Evolutionary conservation across 1,140 invertebrate genomes (phyloP).

Genomic region (Drosophila setifemur): DNA sequence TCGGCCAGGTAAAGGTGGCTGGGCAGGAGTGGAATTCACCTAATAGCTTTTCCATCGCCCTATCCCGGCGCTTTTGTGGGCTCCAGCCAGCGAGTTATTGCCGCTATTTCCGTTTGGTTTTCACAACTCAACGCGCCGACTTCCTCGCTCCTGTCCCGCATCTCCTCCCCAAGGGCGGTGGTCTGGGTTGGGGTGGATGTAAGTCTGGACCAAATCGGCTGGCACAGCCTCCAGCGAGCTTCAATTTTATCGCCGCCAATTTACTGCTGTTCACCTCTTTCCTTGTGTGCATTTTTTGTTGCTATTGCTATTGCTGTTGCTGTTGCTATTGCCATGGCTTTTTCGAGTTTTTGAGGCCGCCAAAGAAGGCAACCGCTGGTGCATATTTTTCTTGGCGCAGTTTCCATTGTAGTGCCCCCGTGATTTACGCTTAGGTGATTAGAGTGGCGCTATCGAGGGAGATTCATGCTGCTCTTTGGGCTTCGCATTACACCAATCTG

Average conservation of each 20-base stretch:
- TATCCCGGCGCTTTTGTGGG: constrained; percentile 24
- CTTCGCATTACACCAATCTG: not conserved
- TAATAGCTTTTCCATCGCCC: constrained; percentile 14
- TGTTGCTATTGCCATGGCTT: not conserved
- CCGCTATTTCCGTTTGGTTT: constrained; percentile 45
- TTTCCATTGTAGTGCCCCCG: constrained; percentile 21
- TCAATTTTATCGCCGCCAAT: constrained; percentile 59
- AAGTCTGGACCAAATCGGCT: constrained; percentile 12
- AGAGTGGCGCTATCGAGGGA: constrained; percentile 11
- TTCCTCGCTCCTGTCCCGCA: constrained; percentile 1
- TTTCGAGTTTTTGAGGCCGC: not conserved
- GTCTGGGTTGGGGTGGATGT: too few relatives aligned
- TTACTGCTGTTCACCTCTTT: constrained; percentile 36
- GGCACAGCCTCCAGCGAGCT: constrained; percentile 42
- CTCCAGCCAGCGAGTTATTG: constrained; percentile 39
- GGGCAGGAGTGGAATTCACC: not conserved
- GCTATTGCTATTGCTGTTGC: not conserved
- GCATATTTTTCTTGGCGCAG: constrained; percentile 20
- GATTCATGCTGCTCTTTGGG: not conserved
- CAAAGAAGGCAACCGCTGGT: constrained; percentile 10
- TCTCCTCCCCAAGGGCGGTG: constrained; percentile 1
- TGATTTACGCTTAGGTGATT: constrained; percentile 52
- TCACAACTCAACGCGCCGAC: constrained; percentile 51
- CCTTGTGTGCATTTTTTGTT: not conserved
- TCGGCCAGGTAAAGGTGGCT: not conserved